Evolutionary conservation across 23 tunicate genomes (phyloP), one percentile per base, ranked within the genome.

Genomic region (Botrylloides violaceus): DNA sequence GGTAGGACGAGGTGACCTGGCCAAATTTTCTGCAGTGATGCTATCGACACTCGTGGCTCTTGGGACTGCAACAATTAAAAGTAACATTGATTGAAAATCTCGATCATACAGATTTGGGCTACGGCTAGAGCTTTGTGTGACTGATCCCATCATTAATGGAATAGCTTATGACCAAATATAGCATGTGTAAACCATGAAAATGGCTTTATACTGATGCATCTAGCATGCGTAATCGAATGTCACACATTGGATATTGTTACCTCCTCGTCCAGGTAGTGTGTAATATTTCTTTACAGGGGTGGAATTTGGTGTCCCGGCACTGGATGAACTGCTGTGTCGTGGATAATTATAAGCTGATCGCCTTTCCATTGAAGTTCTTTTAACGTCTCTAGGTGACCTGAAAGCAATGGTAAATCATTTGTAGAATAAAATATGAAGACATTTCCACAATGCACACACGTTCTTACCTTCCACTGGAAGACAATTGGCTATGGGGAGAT

Each of bases 251-350:
- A 19, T 2, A 2, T 7, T 57, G 26, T 1, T 28, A 84, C 92
- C 83, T 78, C 92, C 92, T 26, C 73, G 36, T 18, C 84, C 84
- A 36, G 92, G 92, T 18, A 84, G 70, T 19, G 92, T 84, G 71
- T 49, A 79, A 57, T 70, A 84, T 55, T 84, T 84, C 47, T 68
- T 68, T 26, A 68, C 74, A 18, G 74, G 74, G 36, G 64, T 65
- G 39, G 58, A 23, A 7, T 68, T 77, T 22, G 79, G 86, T 9
- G 86, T 76, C 32, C 68, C 74, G 55, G 79, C 65, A 59, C 86
- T 81, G 23, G 86, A 81, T 23, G 86, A 62, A 29, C 90, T 77
- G 58, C 64, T 58, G 71, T 81, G 59, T n/a, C 65, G 39, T 24
- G 83, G 47, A 53, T 62, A 22, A 36, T 66, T 66, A 28, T 66